A percentile compares a stretch with the other conserved stretches of the same genome.
Evolutionary conservation across 2,888 invertebrate species (phyloP).

Genomic region (Schizotus pectinicornis): DNA sequence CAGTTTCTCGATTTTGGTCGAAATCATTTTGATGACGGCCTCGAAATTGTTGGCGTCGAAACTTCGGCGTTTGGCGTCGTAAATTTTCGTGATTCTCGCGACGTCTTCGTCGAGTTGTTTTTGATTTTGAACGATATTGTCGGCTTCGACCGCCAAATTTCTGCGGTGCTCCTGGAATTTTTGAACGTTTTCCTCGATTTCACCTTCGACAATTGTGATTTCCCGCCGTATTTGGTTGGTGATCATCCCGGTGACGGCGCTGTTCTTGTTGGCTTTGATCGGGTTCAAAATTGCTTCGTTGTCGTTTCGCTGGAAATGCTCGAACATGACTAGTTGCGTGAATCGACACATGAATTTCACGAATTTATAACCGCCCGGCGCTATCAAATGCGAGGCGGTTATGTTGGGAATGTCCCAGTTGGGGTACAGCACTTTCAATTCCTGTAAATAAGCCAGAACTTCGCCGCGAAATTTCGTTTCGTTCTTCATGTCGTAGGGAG

Average conservation of each 20-base stretch:
- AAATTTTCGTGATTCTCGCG: not conserved
- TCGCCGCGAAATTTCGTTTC: slow-evolving; percentile 52
- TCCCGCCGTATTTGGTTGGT: not conserved
- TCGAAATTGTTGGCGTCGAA: too few species aligned
- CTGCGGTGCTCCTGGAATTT: not conserved
- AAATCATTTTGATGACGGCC: too few species aligned
- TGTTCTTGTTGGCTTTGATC: not conserved
- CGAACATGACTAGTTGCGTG: slow-evolving; percentile 49
- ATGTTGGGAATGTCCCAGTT: slow-evolving; percentile 49
- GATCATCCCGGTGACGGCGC: not conserved
- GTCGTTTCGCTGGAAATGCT: slow-evolving; percentile 38
- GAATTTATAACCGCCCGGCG: slow-evolving; percentile 53
- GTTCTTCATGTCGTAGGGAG: slow-evolving; percentile 43
- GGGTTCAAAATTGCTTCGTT: not conserved
- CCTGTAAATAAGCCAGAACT: slow-evolving; percentile 47
- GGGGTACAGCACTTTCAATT: slow-evolving; percentile 47
- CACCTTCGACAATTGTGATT: not conserved
- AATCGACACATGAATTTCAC: slow-evolving; percentile 52
- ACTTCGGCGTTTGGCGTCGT: not conserved
- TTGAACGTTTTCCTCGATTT: too few species aligned
- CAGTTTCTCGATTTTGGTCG: not conserved
- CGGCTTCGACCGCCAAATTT: not conserved
- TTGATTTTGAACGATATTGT: not conserved
- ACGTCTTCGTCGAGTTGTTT: not conserved
- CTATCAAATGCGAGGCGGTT: slow-evolving; percentile 52